These are phyloP conservation scores for Thamnaconus septentrionalis DNA, from an alignment of 2,113 vertebrate species.

Conservation along the genomic window DNA sequence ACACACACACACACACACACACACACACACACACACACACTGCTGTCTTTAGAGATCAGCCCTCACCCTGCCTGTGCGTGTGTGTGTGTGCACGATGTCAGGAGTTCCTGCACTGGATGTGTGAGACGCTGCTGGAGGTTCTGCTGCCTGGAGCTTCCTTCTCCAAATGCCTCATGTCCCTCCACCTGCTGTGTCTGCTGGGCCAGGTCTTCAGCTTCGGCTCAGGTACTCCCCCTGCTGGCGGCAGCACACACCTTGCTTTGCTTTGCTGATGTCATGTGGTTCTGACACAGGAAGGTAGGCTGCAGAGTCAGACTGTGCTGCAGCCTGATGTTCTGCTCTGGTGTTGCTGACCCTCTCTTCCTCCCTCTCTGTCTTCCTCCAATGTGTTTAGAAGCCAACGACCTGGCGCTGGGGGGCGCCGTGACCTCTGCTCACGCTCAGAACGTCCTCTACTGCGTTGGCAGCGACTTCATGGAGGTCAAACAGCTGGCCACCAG, in stretches of 20 bases:
- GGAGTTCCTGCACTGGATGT: conserved; percentile 87
- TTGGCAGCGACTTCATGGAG: conserved; percentile 93
- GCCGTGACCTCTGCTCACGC: conserved; percentile 78
- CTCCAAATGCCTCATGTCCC: conserved; percentile 84
- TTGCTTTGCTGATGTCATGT: too few species aligned
- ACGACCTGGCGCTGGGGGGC: conserved; percentile 79
- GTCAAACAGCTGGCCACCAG: conserved; percentile 86
- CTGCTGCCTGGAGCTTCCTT: conserved; percentile 90
- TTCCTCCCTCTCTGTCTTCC: not conserved
- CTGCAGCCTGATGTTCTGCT: not conserved
- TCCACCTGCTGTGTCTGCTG: conserved; percentile 85
- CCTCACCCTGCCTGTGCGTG: not conserved
- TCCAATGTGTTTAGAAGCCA: conserved; percentile 42
- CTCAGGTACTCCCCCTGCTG: conserved; percentile 55
- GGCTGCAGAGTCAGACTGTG: too few species aligned
- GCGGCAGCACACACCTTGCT: too few species aligned
- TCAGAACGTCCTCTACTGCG: conserved; percentile 83
- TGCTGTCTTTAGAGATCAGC: not conserved
- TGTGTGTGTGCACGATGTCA: conserved; percentile 44
- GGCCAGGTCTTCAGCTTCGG: conserved; percentile 82
- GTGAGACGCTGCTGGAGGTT: conserved; percentile 82
- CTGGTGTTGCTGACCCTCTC: not conserved
- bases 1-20: not conserved
- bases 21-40: not conserved
- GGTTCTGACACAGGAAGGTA: too few species aligned